Percentiles rank a stretch among this genome's conserved stretches.
phyloP scores from a whole-genome alignment of 2,888 invertebrate species.

The Oegoconia quadripuncta region DNA sequence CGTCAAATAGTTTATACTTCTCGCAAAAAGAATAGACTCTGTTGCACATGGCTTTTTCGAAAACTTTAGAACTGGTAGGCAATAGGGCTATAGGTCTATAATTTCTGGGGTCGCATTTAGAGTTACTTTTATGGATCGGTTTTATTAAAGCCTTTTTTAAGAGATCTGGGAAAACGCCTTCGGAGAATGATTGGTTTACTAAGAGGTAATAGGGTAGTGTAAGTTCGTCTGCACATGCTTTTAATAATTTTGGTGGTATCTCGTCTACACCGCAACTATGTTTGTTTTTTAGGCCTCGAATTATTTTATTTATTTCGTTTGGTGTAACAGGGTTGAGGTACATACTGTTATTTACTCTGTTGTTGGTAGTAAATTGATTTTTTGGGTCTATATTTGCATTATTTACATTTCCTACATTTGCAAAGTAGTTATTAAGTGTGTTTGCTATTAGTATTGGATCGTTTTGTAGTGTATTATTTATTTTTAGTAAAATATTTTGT shows the following conservation, averaged over 20 bases:
- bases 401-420: not conserved
- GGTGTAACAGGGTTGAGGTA: no score
- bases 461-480: constrained; percentile 2
- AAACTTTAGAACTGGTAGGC: constrained; percentile 11
- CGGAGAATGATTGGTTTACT: constrained; percentile 16
- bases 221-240: constrained; percentile 10
- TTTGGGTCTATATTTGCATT: not conserved
- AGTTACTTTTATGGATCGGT: constrained; percentile 14
- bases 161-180: constrained; percentile 12
- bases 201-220: constrained; percentile 5
- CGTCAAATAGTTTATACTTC: constrained; percentile 14
- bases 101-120: constrained; percentile 7
- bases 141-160: constrained; percentile 14
- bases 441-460: constrained; percentile 11
- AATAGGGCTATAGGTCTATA: constrained; percentile 16
- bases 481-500: constrained; percentile 8
- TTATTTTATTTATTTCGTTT: constrained; percentile 5
- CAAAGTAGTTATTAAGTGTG: constrained; percentile 13
- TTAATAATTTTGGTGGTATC: constrained; percentile 9
- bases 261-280: constrained; percentile 13
- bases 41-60: constrained; percentile 12
- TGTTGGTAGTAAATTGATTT: not conserved
- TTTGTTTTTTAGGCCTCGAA: constrained; percentile 15
- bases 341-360: no score
- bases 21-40: constrained; percentile 11